Evolutionary conservation across 2,888 invertebrate species (phyloP).

Genomic region (Cryptops parisi): DNA sequence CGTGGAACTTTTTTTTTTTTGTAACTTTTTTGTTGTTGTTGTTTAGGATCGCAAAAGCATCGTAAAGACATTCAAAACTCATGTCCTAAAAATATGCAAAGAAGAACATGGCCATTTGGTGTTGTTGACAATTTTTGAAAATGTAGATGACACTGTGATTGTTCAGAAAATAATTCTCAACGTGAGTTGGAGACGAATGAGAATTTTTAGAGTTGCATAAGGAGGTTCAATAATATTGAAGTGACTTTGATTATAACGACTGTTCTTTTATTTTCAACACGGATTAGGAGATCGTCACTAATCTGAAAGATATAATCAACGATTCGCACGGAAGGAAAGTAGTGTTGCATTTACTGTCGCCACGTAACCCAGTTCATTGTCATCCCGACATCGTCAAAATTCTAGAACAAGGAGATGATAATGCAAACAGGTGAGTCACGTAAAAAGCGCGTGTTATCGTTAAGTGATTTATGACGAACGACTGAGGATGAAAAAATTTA

Average conservation of each 20-base stretch:
- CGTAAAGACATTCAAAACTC: conserved; percentile 74
- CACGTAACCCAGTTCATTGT: conserved; percentile 62
- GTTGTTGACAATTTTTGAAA: conserved; percentile 67
- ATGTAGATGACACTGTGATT: conserved; percentile 82
- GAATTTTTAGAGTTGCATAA: no score
- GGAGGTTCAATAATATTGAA: no score
- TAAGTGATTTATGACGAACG: no score
- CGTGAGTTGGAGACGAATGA: no score
- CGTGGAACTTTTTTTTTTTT: no score
- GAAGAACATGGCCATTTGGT: conserved; percentile 79
- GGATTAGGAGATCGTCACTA: conserved; percentile 45
- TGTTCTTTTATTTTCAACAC: no score
- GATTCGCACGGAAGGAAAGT: conserved; percentile 76
- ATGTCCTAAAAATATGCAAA: conserved; percentile 57
- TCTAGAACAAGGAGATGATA: conserved; percentile 56
- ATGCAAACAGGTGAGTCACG: conserved; percentile 41
- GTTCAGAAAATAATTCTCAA: conserved; percentile 53
- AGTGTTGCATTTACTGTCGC: conserved; percentile 71
- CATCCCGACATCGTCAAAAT: conserved; percentile 62
- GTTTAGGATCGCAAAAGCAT: conserved; percentile 50
- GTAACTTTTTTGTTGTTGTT: no score
- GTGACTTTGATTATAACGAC: no score
- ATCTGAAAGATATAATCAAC: conserved; percentile 50
- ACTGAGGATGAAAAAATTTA: no score
- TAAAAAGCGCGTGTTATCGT: neutral